Conservation (phyloP, 1,140 invertebrate genomes). For the Brachionus manjavacas region DNA sequence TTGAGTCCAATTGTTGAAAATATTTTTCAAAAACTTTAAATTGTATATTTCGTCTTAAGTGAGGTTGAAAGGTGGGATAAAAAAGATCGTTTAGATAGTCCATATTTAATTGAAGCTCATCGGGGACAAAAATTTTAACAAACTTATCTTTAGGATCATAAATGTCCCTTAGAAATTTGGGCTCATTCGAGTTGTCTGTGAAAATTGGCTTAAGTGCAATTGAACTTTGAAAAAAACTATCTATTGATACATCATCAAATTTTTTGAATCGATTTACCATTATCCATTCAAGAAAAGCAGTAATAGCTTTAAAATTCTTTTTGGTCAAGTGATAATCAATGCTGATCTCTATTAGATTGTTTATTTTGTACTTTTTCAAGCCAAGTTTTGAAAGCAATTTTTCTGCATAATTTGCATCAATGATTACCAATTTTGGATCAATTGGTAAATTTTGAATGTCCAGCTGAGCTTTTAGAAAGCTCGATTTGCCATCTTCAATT, state of each 20-base stretch:
- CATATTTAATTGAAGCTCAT: background rate
- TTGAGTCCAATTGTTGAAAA: background rate
- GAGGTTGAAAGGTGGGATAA: background rate
- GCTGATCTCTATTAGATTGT: background rate
- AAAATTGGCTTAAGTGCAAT: background rate
- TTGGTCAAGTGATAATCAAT: background rate
- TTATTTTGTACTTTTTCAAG: background rate
- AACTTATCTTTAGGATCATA: conserved; percentile 10
- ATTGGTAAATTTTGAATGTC: background rate
- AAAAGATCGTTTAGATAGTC: background rate
- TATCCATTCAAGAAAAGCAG: background rate
- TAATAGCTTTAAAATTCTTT: background rate
- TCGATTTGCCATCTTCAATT: background rate
- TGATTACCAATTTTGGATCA: conserved; percentile 1
- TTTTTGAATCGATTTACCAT: background rate
- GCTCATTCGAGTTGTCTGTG: background rate
- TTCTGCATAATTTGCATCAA: background rate
- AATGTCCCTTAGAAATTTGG: background rate
- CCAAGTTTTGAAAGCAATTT: background rate
- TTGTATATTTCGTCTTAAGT: background rate
- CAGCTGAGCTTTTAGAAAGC: background rate
- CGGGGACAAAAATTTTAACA: background rate
- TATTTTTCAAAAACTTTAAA: background rate
- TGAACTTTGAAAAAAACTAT: background rate
- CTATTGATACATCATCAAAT: background rate